Conservation (phyloP, 1,140 invertebrate genomes). For the Trichoplusia ni region DNA sequence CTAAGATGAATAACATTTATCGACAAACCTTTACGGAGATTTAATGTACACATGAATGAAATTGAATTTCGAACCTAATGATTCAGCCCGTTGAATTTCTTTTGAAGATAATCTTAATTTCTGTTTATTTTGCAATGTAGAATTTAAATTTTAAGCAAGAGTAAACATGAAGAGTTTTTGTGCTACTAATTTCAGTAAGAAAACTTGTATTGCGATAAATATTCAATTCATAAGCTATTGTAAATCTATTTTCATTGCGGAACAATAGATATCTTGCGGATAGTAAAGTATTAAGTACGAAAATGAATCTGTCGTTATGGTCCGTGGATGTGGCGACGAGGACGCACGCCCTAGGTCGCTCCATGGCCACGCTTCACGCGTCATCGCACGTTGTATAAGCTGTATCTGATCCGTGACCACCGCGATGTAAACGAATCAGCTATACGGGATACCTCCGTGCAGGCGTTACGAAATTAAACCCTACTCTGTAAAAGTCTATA, state of each 20-base stretch:
- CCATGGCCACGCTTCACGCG: conserved; percentile 64
- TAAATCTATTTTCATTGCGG: conserved; percentile 17
- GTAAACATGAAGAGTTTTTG: too few relatives aligned
- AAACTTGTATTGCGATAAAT: neutral
- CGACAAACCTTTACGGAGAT: too few relatives aligned
- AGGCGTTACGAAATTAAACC: neutral
- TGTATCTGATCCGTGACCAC: conserved; percentile 39
- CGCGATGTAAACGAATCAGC: neutral
- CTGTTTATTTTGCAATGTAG: too few relatives aligned
- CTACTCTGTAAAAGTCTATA: neutral
- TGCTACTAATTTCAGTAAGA: neutral
- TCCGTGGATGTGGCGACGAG: conserved; percentile 57
- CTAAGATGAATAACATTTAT: too few relatives aligned
- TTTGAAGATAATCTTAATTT: too few relatives aligned
- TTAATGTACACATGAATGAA: too few relatives aligned
- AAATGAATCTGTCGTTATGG: conserved; percentile 54
- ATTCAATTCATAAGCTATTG: conserved; percentile 15
- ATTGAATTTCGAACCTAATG: too few relatives aligned
- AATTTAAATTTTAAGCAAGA: too few relatives aligned
- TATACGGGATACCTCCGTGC: neutral
- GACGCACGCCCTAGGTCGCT: conserved; percentile 61
- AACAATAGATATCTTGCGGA: conserved; percentile 28
- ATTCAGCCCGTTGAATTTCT: too few relatives aligned
- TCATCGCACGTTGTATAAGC: conserved; percentile 52
- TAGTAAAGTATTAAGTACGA: conserved; percentile 16